Evolutionary conservation across 2,113 vertebrate species (phyloP).

Genomic region (Talpa occidentalis): DNA sequence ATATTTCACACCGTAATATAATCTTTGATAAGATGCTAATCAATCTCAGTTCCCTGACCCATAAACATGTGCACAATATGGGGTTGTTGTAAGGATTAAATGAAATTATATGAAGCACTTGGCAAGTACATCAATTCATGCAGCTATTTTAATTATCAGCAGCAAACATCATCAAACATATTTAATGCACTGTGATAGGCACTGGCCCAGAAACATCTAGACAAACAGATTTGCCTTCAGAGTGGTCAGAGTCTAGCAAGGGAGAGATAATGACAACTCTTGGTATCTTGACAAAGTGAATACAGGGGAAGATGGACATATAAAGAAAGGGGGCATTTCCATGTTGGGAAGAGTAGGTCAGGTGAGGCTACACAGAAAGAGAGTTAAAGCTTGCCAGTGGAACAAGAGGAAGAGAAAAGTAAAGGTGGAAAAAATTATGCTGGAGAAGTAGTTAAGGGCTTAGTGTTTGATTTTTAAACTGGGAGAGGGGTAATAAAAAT

Average conservation of each 20-base stretch:
- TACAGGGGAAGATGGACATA: background rate
- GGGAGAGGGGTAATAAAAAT: accelerated
- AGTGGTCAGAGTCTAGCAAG: background rate
- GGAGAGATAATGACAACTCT: background rate
- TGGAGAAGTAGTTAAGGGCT: background rate
- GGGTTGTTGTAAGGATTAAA: background rate
- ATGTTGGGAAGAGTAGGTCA: background rate
- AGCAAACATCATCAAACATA: conserved; percentile 12
- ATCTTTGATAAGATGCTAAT: background rate
- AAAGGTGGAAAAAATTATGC: background rate
- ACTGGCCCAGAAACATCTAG: background rate
- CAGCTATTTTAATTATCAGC: conserved; percentile 12
- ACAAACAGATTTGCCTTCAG: background rate
- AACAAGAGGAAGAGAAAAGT: background rate
- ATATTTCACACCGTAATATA: background rate
- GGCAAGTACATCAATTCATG: background rate
- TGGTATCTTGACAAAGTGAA: background rate
- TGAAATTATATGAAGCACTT: background rate
- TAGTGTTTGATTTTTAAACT: background rate
- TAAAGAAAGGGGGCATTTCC: background rate
- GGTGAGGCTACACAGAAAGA: background rate
- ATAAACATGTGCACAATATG: background rate
- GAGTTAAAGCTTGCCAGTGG: background rate
- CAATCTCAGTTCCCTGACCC: background rate
- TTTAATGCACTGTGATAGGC: background rate